Evolutionary conservation across 2,113 vertebrate genomes (phyloP).

Genomic region (Perccottus glenii): DNA sequence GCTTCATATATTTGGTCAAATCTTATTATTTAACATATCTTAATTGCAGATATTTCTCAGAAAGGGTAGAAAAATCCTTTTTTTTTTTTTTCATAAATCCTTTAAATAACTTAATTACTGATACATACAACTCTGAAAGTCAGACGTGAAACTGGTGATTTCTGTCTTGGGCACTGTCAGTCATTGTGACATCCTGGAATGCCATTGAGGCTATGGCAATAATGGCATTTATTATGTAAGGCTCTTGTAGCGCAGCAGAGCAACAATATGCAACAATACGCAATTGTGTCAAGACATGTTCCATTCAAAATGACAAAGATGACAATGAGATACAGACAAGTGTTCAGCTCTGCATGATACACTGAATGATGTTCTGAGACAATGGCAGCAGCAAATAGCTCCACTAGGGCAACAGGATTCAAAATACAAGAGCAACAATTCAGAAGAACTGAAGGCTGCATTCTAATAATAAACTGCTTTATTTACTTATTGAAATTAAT

Average conservation of each 20-base stretch:
- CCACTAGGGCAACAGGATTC: constrained; percentile 7
- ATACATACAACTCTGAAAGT: not conserved
- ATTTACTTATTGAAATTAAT: constrained; percentile 15
- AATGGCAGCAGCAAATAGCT: constrained; percentile 25
- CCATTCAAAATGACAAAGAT: constrained; percentile 15
- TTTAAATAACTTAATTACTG: constrained; percentile 17
- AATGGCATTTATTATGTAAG: constrained; percentile 2
- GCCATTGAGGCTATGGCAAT: constrained; percentile 5
- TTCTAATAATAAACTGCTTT: constrained; percentile 20
- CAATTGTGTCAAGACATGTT: constrained; percentile 14
- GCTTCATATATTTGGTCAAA: not conserved
- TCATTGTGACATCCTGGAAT: constrained; percentile 9
- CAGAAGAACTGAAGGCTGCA: constrained; percentile 1
- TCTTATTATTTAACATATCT: not conserved
- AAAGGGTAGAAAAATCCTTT: not conserved
- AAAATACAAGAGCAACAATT: constrained; percentile 2
- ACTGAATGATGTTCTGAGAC: constrained; percentile 11
- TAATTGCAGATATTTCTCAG: not conserved
- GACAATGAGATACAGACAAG: constrained; percentile 7
- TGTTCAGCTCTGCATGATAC: not conserved
- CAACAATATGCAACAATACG: not conserved
- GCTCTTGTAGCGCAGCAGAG: not conserved
- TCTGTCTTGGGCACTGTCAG: not conserved
- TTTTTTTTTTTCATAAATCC: not conserved
- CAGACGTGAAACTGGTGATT: constrained; percentile 28